Evolutionary conservation across 2,797 vertebrate species (phyloP), one percentile per base, ranked within the genome.

Genomic region (Darevskia mixta): DNA sequence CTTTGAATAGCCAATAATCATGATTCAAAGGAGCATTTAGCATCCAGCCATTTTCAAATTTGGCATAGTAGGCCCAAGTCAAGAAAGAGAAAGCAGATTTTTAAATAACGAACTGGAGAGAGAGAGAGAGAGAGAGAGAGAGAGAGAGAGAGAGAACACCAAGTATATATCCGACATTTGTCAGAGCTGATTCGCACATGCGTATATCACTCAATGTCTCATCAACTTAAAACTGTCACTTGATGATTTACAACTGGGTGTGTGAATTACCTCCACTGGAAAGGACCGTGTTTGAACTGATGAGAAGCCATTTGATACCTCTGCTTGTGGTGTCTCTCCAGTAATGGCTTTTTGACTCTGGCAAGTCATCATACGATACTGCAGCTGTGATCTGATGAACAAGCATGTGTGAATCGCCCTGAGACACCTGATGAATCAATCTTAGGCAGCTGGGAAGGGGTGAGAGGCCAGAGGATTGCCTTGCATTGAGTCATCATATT

Each of bases 1-100:
- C 93, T 93, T 94, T 0, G 76, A 95, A 91, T 93, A 85, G 72
- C 86, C 91, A 90, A 83, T 91, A 95, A 94, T 90, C 92, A 94
- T 85, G 93, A 0, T 87, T 86, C 64, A 82, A 85, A 84, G 15
- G 72, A 77, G 69, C 29, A 58, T 61, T 87, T 45, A 67, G 49
- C 43, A 45, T 64, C 29, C 18, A 66, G 77, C n/a, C 38, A 38
- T 71, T 84, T 41, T 41, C 45, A 72, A 71, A 88, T 10, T n/a
- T 58, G 11, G 49, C 75, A 32, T 79, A 43, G 67, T 71, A 20
- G 25, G 35, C 4, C 38, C 20, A 83, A 79, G 13, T 75, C 78
- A 72, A 23, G 4, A 49, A 13, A 43, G 13, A 18, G n/a, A 67
- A n/a, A 55, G 49, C 67, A 67, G 1, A 38, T 87, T 76, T 76